phyloP scores from a whole-genome alignment of 2,113 vertebrate genomes.

The Siphamia tubifer region DNA sequence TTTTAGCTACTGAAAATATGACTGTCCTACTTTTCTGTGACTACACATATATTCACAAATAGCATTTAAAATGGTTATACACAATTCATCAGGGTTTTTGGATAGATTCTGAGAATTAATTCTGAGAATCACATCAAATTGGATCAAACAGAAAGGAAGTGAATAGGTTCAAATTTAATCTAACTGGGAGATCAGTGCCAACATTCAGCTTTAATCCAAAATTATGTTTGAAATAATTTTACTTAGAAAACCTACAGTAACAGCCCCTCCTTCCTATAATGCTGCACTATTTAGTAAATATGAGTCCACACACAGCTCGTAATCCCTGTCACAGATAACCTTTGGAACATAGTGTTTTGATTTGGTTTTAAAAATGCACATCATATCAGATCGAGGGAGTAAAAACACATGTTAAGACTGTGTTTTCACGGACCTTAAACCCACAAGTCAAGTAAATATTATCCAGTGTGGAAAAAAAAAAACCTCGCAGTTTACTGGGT shows the following conservation, averaged over 20 bases:
- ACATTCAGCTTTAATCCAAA: neutral
- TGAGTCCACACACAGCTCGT: slow-evolving; percentile 11
- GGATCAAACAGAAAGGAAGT: neutral
- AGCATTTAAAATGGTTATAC: too few relatives aligned
- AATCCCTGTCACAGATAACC: slow-evolving; percentile 18
- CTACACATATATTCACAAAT: too few relatives aligned
- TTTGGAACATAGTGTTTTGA: slow-evolving; percentile 1
- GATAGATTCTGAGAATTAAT: too few relatives aligned
- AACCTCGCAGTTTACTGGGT: slow-evolving; percentile 22
- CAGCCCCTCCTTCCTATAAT: neutral
- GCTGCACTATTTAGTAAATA: slow-evolving; percentile 1
- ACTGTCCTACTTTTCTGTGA: neutral
- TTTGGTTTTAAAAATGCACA: slow-evolving; percentile 6
- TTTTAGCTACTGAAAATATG: too few relatives aligned
- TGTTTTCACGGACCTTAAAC: slow-evolving; percentile 6
- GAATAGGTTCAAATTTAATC: neutral
- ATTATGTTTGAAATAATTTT: slow-evolving; percentile 2
- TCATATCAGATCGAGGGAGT: neutral
- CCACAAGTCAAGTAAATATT: slow-evolving; percentile 2
- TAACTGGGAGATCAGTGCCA: neutral
- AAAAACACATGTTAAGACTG: neutral
- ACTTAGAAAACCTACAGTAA: neutral
- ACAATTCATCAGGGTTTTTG: too few relatives aligned
- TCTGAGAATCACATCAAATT: neutral
- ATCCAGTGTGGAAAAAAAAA: slow-evolving; percentile 39